Conservation (phyloP, 2,113 vertebrate genomes). For the Hypocryptadius cinnamomeus region DNA sequence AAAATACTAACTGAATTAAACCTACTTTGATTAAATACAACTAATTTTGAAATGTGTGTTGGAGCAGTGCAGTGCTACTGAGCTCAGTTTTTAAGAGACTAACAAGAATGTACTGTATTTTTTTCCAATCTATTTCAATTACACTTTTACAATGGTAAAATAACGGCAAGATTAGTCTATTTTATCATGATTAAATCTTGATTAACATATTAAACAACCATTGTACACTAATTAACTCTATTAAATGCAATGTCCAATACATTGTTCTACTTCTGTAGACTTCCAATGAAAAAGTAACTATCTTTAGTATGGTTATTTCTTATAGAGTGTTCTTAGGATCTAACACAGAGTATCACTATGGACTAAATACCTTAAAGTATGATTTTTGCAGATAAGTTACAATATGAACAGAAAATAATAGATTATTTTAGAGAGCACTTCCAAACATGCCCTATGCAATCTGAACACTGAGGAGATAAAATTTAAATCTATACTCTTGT, state of each 20-base stretch:
- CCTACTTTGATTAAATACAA: not conserved
- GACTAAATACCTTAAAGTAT: not conserved
- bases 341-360: not conserved
- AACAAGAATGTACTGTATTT: not conserved
- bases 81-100: not conserved
- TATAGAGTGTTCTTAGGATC: not conserved
- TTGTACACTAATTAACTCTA: constrained; percentile 52
- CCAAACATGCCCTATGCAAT: not conserved
- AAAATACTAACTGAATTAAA: not conserved
- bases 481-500: not conserved
- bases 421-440: not conserved
- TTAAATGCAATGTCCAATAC: constrained; percentile 40
- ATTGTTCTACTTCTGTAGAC: constrained; percentile 6
- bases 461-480: not conserved
- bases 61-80: not conserved
- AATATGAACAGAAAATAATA: not conserved
- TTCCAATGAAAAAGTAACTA: constrained; percentile 10
- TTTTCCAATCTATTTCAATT: constrained; percentile 48
- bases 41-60: not conserved
- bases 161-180: constrained; percentile 41
- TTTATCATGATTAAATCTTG: constrained; percentile 54
- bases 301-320: not conserved
- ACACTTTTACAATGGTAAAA: constrained; percentile 23
- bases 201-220: constrained; percentile 58
- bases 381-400: not conserved